Conservation (phyloP, 2,113 vertebrate species). For the Pionites leucogaster region DNA sequence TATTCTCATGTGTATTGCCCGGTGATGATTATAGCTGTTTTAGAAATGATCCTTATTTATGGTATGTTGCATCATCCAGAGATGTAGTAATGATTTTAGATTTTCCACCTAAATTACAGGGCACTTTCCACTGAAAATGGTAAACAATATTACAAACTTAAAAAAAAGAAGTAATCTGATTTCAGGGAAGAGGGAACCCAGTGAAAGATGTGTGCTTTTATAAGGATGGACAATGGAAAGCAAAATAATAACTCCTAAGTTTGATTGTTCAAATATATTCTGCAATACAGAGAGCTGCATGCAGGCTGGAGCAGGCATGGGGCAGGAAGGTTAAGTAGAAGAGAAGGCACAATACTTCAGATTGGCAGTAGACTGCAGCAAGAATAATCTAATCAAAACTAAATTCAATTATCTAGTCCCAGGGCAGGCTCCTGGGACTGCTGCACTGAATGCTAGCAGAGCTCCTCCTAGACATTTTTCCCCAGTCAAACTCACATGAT, state of each 20-base stretch:
- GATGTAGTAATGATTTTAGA: conserved; percentile 83
- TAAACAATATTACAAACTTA: conserved; percentile 84
- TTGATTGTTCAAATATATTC: conserved; percentile 99
- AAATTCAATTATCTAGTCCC: conserved; percentile 99
- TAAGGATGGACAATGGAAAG: conserved; percentile 96
- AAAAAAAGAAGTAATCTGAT: conserved; percentile 87
- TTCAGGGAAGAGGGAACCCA: conserved; percentile 87
- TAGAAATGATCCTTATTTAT: conserved; percentile 76
- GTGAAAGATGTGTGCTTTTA: conserved; percentile 98
- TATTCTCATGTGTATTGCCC: conserved; percentile 60
- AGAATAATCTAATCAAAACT: conserved; percentile 99
- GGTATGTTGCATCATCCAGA: conserved; percentile 75
- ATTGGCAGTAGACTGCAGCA: conserved; percentile 99
- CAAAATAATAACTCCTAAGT: conserved; percentile 99
- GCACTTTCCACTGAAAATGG: conserved; percentile 86
- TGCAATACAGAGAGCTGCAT: conserved; percentile 88
- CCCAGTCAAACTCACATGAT: conserved; percentile 87
- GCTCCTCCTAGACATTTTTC: conserved; percentile 91
- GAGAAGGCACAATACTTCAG: conserved; percentile 99
- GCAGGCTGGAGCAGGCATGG: conserved; percentile 91
- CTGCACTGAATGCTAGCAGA: conserved; percentile 88
- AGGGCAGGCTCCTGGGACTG: conserved; percentile 94
- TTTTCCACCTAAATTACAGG: conserved; percentile 82
- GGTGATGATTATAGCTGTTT: conserved; percentile 77
- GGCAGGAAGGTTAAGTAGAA: conserved; percentile 99